Percentiles rank a stretch among this genome's conserved stretches.
These are phyloP conservation scores for Nipponacmea schrenckii DNA, from an alignment of 2,888 invertebrate genomes.

Conservation along the genomic window DNA sequence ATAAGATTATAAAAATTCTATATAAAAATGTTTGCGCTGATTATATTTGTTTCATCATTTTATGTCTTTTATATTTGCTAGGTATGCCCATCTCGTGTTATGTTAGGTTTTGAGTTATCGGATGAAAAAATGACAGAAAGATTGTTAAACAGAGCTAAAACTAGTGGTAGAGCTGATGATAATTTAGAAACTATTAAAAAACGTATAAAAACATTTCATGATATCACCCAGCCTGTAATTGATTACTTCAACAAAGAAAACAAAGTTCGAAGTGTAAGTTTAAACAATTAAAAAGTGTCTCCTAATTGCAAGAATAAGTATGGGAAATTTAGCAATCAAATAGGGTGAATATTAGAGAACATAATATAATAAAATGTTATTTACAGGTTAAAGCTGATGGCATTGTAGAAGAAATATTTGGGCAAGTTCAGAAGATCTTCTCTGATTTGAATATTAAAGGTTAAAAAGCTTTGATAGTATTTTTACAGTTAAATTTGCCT, in stretches of 20 bases:
- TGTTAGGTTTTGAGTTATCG: conserved; percentile 86
- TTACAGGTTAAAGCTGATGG: conserved; percentile 22
- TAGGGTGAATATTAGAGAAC: too few species aligned
- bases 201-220: conserved; percentile 88
- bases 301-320: too few species aligned
- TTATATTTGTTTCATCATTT: too few species aligned
- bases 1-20: too few species aligned
- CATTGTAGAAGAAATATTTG: conserved; percentile 22
- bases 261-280: conserved; percentile 73
- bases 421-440: conserved; percentile 49
- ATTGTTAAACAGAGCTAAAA: conserved; percentile 80
- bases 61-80: conserved; percentile 23
- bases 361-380: too few species aligned
- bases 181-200: conserved; percentile 93
- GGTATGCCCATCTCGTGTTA: conserved; percentile 69
- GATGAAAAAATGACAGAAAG: conserved; percentile 82
- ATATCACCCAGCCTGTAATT: conserved; percentile 86
- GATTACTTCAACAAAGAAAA: conserved; percentile 83
- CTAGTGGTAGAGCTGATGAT: conserved; percentile 89
- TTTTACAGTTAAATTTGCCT: too few species aligned
- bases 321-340: too few species aligned
- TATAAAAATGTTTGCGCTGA: too few species aligned
- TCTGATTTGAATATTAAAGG: conserved; percentile 21
- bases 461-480: neutral
- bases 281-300: neutral